A percentile compares a stretch with the other conserved stretches of the same genome.
Conservation (phyloP, 2,797 vertebrate species). For the Xiphorhynchus erythropygius region DNA sequence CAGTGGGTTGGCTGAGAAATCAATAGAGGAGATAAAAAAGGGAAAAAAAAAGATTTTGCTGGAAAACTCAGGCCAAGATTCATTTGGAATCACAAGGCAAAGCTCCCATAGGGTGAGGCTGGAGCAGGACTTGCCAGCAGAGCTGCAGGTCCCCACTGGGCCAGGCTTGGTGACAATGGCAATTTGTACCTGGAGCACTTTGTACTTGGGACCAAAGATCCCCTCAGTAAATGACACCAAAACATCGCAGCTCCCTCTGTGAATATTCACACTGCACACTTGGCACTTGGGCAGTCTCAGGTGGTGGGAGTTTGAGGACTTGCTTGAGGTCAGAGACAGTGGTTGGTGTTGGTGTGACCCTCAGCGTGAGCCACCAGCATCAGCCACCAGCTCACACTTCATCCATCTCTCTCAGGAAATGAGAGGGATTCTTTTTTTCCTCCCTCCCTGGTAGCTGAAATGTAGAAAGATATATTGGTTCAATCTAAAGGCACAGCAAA, state of each 20-base stretch:
- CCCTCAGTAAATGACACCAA: rapidly evolving
- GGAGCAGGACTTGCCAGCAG: not conserved
- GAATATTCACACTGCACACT: not conserved
- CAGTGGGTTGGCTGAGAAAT: not conserved
- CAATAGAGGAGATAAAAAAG: not conserved
- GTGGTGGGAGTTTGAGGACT: not conserved
- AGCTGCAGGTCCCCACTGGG: not conserved
- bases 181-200: not conserved
- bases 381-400: not conserved
- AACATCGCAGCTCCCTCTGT: not conserved
- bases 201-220: rapidly evolving
- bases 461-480: not conserved
- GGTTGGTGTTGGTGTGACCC: not conserved
- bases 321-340: not conserved
- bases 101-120: rapidly evolving
- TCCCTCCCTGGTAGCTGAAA: not conserved
- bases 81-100: not conserved
- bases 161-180: rapidly evolving
- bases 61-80: not conserved
- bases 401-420: not conserved
- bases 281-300: not conserved
- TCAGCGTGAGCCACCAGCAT: not conserved
- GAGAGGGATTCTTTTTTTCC: not conserved
- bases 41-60: not conserved
- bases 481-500: not conserved